These are phyloP conservation scores for Phylloscopus trochiloides DNA, from an alignment of 2,113 vertebrate species.

Conservation along the genomic window DNA sequence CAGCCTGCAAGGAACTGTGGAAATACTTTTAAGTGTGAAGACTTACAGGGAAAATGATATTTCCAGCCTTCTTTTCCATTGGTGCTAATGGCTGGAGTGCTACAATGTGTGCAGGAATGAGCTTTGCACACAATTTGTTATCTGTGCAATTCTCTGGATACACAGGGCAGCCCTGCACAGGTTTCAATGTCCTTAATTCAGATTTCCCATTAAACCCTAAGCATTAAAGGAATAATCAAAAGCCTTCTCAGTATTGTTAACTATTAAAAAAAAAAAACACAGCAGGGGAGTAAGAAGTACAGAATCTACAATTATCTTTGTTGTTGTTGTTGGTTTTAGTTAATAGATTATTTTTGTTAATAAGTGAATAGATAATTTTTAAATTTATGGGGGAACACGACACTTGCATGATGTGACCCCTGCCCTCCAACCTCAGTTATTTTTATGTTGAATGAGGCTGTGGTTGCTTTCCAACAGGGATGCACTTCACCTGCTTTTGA, in stretches of 20 bases:
- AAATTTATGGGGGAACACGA: fast-evolving
- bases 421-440: background rate
- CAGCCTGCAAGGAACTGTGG: background rate
- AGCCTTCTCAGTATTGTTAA: background rate
- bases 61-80: background rate
- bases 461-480: background rate
- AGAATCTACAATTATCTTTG: background rate
- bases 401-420: fast-evolving
- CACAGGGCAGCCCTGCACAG: background rate
- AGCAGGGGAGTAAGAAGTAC: background rate
- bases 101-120: background rate
- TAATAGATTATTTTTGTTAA: background rate
- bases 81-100: background rate
- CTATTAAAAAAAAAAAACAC: background rate
- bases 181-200: background rate
- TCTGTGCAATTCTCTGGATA: background rate
- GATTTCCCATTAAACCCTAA: background rate
- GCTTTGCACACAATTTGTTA: background rate
- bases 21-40: background rate
- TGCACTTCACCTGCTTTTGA: background rate
- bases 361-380: background rate
- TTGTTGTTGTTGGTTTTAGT: background rate
- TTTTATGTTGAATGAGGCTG: background rate
- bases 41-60: background rate
- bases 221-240: background rate